These are phyloP conservation scores for Dermatemys mawii DNA, from an alignment of 2,113 vertebrate species.

Conservation along the genomic window DNA sequence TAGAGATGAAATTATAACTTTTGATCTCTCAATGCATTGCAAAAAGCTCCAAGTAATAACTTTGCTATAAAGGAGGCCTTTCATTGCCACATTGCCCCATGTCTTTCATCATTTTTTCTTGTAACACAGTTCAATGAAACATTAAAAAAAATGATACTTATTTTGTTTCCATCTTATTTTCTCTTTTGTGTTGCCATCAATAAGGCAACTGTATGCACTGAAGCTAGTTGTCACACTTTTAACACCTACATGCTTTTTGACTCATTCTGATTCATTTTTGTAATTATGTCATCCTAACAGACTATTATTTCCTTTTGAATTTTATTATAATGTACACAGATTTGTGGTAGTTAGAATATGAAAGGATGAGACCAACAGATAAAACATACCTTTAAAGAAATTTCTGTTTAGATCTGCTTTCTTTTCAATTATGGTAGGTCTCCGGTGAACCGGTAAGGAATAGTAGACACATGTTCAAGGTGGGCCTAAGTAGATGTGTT, in stretches of 20 bases:
- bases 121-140: not conserved
- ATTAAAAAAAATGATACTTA: slow-evolving; percentile 22
- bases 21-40: not conserved
- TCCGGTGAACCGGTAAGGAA: not conserved
- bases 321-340: slow-evolving; percentile 25
- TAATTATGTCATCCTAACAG: slow-evolving; percentile 27
- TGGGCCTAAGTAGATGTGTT: not conserved
- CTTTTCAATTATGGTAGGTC: not conserved
- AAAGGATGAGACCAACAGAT: not conserved
- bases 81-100: not conserved
- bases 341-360: not conserved
- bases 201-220: slow-evolving; percentile 32
- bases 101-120: not conserved
- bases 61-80: not conserved
- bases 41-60: not conserved
- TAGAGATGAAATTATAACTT: not conserved
- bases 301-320: slow-evolving; percentile 10
- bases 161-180: not conserved
- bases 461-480: not conserved
- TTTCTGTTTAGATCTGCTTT: not conserved
- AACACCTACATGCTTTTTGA: slow-evolving; percentile 44
- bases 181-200: slow-evolving; percentile 5
- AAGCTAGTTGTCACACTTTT: slow-evolving; percentile 22
- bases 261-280: slow-evolving; percentile 40
- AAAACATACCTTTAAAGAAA: not conserved